These are phyloP conservation scores for Protaetia brevitarsis DNA, from an alignment of 1,140 invertebrate genomes.

Conservation along the genomic window DNA sequence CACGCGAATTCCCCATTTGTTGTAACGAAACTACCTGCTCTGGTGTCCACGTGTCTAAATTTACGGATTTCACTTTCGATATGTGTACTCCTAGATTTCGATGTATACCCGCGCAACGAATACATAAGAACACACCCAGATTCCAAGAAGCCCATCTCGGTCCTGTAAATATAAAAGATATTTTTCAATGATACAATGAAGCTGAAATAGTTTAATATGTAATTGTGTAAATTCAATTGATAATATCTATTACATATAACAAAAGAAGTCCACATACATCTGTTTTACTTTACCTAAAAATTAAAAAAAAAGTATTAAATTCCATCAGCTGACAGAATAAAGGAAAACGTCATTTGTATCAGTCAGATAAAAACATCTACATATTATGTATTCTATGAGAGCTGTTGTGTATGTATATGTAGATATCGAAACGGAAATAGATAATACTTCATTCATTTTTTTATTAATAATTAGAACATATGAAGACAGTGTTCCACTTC, in stretches of 20 bases:
- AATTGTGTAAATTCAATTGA: neutral
- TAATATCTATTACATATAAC: neutral
- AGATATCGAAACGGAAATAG: no score
- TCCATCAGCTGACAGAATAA: no score
- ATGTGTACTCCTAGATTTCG: slow-evolving; percentile 97
- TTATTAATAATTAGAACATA: no score
- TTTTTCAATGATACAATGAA: neutral
- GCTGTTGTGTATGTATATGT: no score
- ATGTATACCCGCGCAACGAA: slow-evolving; percentile 97
- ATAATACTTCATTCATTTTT: no score
- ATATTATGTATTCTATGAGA: no score
- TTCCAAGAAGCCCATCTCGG: slow-evolving; percentile 99
- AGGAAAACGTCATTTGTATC: no score
- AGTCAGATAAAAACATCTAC: no score
- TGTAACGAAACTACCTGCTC: slow-evolving; percentile 94
- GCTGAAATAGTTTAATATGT: neutral
- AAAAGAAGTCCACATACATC: no score
- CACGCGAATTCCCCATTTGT: slow-evolving; percentile 97
- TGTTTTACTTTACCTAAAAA: no score
- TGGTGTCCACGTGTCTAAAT: slow-evolving; percentile 96
- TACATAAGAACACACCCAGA: slow-evolving; percentile 96
- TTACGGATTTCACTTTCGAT: slow-evolving; percentile 96
- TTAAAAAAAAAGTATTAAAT: no score
- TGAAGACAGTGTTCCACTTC: no score
- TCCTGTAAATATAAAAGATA: slow-evolving; percentile 67